Evolutionary conservation across 2,888 invertebrate species (phyloP).

Genomic region (Melieria crassipennis): DNA sequence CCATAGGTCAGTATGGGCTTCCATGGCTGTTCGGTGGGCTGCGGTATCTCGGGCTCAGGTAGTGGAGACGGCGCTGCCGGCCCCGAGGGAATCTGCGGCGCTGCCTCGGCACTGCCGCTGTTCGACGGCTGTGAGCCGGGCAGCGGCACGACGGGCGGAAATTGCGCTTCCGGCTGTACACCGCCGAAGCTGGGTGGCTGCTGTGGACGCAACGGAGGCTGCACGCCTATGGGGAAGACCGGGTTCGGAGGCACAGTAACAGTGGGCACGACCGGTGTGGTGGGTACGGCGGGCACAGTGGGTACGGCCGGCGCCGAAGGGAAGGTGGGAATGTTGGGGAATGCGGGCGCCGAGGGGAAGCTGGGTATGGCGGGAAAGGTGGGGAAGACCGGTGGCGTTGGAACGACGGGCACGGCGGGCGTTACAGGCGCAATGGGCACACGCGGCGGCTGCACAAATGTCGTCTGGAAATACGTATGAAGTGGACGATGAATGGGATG

Average conservation of each 20-base stretch:
- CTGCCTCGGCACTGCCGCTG: conserved; percentile 57
- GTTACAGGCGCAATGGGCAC: conserved; percentile 36
- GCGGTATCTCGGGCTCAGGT: conserved; percentile 43
- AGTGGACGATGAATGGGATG: conserved; percentile 40
- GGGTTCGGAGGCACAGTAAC: conserved; percentile 45
- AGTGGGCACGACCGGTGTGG: conserved; percentile 45
- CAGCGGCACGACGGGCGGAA: conserved; percentile 53
- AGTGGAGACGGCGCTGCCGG: conserved; percentile 41
- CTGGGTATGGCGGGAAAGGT: conserved; percentile 40
- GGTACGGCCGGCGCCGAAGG: conserved; percentile 46
- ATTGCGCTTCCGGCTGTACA: conserved; percentile 51
- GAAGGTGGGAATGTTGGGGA: conserved; percentile 39
- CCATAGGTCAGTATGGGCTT: conserved; percentile 53
- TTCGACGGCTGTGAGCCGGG: conserved; percentile 51
- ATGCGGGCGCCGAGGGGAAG: conserved; percentile 41
- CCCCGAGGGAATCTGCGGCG: conserved; percentile 56
- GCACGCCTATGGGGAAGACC: conserved; percentile 52
- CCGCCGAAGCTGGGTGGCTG: conserved; percentile 52
- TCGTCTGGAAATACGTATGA: conserved; percentile 45
- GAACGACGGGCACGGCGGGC: conserved; percentile 39
- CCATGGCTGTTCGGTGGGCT: conserved; percentile 52
- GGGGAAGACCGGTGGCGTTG: conserved; percentile 37
- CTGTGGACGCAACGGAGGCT: conserved; percentile 49
- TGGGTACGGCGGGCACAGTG: conserved; percentile 40
- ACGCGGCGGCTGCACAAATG: conserved; percentile 39